Conservation (phyloP, 2,888 invertebrate species). For the Nomada goodeniana region DNA sequence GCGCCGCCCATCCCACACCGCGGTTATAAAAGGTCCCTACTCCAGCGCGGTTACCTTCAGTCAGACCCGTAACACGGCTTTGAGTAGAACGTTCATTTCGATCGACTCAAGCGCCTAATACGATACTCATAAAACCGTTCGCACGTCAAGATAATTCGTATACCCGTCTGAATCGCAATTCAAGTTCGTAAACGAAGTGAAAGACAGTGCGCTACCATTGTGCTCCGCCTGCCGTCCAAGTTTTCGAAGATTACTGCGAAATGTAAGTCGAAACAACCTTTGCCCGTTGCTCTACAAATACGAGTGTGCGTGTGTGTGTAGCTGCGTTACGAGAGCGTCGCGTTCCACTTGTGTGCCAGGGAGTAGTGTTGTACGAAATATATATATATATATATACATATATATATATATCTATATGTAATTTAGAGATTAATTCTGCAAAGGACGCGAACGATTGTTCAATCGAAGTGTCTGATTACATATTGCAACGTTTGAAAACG, state of each 20-base stretch:
- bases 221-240: conserved; percentile 38
- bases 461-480: neutral
- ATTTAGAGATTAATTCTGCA: too few species aligned
- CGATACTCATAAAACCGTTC: conserved; percentile 9
- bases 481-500: neutral
- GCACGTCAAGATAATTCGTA: conserved; percentile 5
- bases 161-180: neutral
- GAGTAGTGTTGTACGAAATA: neutral
- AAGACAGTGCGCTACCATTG: conserved; percentile 53
- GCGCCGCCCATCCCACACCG: conserved; percentile 66
- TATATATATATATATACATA: too few species aligned
- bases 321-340: neutral
- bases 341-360: neutral
- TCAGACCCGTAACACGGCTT: conserved; percentile 53
- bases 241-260: conserved; percentile 52
- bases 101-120: neutral
- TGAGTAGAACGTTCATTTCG: neutral
- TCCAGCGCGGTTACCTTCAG: conserved; percentile 63
- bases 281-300: neutral
- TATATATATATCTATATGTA: too few species aligned
- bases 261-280: conserved; percentile 46
- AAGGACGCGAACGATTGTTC: neutral
- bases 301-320: neutral
- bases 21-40: conserved; percentile 72
- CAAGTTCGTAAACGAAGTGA: conserved; percentile 48